Conservation (phyloP, 2,797 vertebrate species). For the Squalus acanthias region DNA sequence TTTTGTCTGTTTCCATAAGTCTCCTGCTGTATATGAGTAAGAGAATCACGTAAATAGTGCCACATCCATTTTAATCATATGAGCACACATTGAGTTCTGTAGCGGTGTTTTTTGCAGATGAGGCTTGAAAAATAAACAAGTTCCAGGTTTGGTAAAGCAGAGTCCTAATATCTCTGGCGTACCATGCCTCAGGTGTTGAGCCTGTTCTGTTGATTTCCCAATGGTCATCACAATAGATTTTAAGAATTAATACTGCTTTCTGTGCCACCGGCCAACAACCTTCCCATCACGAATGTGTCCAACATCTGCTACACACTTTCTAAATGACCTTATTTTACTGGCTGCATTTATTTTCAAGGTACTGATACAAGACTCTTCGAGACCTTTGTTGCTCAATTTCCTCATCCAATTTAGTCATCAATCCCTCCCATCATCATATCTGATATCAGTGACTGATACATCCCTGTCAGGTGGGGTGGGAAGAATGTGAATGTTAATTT, state of each 20-base stretch:
- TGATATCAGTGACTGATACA: background rate
- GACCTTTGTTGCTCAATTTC: background rate
- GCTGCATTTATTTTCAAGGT: background rate
- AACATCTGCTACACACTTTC: background rate
- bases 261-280: background rate
- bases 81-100: background rate
- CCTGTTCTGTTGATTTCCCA: background rate
- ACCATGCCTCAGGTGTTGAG: background rate
- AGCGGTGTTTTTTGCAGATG: background rate
- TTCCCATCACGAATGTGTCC: background rate
- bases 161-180: background rate
- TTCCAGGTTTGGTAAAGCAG: background rate
- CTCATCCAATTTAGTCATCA: background rate
- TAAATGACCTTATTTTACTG: background rate
- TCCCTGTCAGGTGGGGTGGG: background rate
- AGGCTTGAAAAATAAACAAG: background rate
- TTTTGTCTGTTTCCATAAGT: background rate
- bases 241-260: background rate
- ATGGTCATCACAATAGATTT: background rate
- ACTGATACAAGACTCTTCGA: background rate
- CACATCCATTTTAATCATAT: background rate
- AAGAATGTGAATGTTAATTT: background rate
- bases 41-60: background rate
- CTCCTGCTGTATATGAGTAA: background rate
- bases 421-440: background rate